Evolutionary conservation across 1,140 invertebrate species (phyloP), one percentile per base, ranked within the genome.

Genomic region (Calycopis cecrops): DNA sequence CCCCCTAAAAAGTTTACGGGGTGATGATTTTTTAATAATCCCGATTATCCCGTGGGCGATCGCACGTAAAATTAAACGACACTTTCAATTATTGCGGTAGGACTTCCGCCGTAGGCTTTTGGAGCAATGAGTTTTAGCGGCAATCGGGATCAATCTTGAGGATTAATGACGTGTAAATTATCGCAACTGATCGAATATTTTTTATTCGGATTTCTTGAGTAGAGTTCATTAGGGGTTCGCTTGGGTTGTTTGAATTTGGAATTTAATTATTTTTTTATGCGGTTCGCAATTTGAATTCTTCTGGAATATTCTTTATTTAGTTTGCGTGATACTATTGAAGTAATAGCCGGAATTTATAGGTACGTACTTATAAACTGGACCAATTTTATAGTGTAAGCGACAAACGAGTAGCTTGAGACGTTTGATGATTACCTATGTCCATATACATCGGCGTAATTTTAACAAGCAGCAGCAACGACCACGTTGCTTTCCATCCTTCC

Each of bases 111-210:
- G 51, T 48, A 55, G 52, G 66, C 69, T 67, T 64, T 69, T 70
- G 69, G 66, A 66, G 68, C 65, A 57, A 65, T 69, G 61, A 70
- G 69, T 67, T 78, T 73, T 61, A 67, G 60, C 58, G 63, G 65
- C 60, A 57, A 59, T 60, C 59, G 62, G 61, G 59, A 62, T 66
- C 77, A 78, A 80, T 80, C 73, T 75, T 67, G 61, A 54, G 53
- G 65, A 69, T 66, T 78, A 80, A 80, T 80, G 77, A 77, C 69
- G 71, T 78, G 77, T 70, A 71, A 80, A 80, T 71, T 73, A 79
- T 79, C 70, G 70, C 66, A 57, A 58, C 66, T 70, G 70, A 76
- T 79, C 74, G 71, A 74, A 69, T 80, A 78, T 77, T 78, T 76
- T 74, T 73, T 71, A 67, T 64, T 67, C 48, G 18, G 37, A 58